Conservation (phyloP, 1,140 invertebrate species). For the Cherax quadricarinatus region DNA sequence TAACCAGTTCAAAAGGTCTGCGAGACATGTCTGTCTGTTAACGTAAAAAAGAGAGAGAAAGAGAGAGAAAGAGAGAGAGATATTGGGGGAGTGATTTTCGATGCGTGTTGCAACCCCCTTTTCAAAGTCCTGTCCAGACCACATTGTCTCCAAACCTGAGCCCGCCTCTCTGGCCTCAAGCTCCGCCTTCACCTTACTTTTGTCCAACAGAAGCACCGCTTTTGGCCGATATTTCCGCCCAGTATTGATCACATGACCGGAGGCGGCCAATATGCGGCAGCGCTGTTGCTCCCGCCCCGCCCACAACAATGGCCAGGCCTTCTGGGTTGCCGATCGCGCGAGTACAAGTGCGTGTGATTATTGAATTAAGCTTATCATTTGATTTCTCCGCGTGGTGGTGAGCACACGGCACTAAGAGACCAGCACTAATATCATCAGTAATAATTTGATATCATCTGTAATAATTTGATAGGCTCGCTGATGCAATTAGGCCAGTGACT, state of each 20-base stretch:
- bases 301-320: constrained; percentile 62
- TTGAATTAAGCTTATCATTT: constrained; percentile 74
- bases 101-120: constrained; percentile 56
- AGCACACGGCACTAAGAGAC: constrained; percentile 73
- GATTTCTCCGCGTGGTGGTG: constrained; percentile 74
- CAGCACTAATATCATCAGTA: constrained; percentile 74
- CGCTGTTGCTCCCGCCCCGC: constrained; percentile 22
- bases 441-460: constrained; percentile 74
- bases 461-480: constrained; percentile 74
- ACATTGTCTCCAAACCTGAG: constrained; percentile 57
- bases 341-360: constrained; percentile 73
- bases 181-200: constrained; percentile 39
- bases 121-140: constrained; percentile 38
- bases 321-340: constrained; percentile 69
- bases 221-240: constrained; percentile 58
- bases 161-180: constrained; percentile 24
- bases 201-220: constrained; percentile 10
- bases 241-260: constrained; percentile 61
- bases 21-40: background rate
- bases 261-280: constrained; percentile 37
- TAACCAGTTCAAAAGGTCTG: background rate
- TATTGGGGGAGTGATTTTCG: constrained; percentile 15
- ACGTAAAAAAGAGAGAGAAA: background rate
- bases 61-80: background rate
- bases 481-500: constrained; percentile 73